Percentiles rank a stretch among this genome's conserved stretches.
Evolutionary conservation across 2,888 invertebrate species (phyloP).

Genomic region (Eupithecia insigniata): DNA sequence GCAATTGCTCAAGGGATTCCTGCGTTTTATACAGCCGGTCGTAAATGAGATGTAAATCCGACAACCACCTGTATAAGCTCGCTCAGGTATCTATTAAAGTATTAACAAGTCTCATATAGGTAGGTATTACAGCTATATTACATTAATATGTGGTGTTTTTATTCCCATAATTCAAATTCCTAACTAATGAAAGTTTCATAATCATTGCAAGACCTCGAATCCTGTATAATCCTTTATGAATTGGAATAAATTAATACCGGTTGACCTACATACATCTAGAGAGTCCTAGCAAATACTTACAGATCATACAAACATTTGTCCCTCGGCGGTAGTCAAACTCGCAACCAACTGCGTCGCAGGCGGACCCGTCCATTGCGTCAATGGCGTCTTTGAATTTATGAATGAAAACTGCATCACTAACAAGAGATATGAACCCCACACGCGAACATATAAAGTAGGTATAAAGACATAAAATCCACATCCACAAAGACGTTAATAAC

Average conservation of each 20-base stretch:
- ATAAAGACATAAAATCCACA: neutral
- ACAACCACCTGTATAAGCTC: slow-evolving; percentile 53
- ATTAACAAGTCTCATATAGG: slow-evolving; percentile 41
- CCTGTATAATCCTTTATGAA: neutral
- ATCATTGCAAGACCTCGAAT: neutral
- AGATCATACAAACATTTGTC: neutral
- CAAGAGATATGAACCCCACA: neutral
- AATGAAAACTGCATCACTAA: neutral
- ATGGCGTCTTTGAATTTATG: neutral
- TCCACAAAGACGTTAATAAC: slow-evolving; percentile 33
- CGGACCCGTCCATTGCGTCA: neutral
- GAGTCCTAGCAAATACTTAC: too few species aligned
- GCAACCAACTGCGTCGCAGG: neutral
- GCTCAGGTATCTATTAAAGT: slow-evolving; percentile 51
- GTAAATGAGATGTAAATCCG: slow-evolving; percentile 63
- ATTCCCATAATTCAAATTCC: neutral
- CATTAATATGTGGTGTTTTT: neutral
- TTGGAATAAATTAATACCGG: neutral
- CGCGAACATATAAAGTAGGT: neutral
- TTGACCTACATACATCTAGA: too few species aligned
- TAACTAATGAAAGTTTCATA: neutral
- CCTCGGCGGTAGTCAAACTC: neutral
- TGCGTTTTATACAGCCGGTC: slow-evolving; percentile 43
- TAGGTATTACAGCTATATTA: slow-evolving; percentile 12
- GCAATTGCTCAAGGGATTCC: slow-evolving; percentile 7